Evolutionary conservation across 92 coral and sea anemone genomes (phyloP).

Genomic region (Phenganax subtilis): DNA sequence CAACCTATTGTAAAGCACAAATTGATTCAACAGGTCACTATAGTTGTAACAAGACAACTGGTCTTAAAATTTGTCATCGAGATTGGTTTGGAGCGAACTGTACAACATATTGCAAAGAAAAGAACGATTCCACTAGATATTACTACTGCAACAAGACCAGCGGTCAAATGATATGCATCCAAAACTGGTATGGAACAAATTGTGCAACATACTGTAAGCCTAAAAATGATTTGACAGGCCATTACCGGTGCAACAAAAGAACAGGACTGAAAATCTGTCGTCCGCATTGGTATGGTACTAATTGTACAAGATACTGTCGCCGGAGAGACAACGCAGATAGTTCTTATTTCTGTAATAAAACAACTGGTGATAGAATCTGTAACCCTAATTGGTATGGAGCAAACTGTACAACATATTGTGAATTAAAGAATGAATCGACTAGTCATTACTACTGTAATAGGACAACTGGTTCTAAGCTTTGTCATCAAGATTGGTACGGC

Average conservation of each 20-base stretch:
- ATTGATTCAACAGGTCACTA: constrained; percentile 37
- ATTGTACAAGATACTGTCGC: constrained; percentile 56
- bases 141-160: constrained; percentile 41
- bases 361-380: constrained; percentile 40
- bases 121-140: constrained; percentile 5
- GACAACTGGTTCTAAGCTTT: neutral
- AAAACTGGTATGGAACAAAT: constrained; percentile 42
- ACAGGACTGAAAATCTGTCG: constrained; percentile 20
- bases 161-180: constrained; percentile 59
- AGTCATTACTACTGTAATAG: neutral
- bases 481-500: neutral
- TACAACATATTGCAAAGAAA: constrained; percentile 19
- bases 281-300: constrained; percentile 48
- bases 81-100: constrained; percentile 32
- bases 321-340: constrained; percentile 35
- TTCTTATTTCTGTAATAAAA: constrained; percentile 23
- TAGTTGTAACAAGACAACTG: constrained; percentile 33
- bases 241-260: too few relatives aligned
- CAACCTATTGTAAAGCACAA: constrained; percentile 8
- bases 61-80: constrained; percentile 39
- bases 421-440: neutral
- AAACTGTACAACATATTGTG: constrained; percentile 25
- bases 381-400: constrained; percentile 44
- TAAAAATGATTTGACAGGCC: constrained; percentile 44
- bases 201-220: constrained; percentile 43